Evolutionary conservation across 2,888 invertebrate species (phyloP), one percentile per base, ranked within the genome.

Genomic region (Tiphia femorata): DNA sequence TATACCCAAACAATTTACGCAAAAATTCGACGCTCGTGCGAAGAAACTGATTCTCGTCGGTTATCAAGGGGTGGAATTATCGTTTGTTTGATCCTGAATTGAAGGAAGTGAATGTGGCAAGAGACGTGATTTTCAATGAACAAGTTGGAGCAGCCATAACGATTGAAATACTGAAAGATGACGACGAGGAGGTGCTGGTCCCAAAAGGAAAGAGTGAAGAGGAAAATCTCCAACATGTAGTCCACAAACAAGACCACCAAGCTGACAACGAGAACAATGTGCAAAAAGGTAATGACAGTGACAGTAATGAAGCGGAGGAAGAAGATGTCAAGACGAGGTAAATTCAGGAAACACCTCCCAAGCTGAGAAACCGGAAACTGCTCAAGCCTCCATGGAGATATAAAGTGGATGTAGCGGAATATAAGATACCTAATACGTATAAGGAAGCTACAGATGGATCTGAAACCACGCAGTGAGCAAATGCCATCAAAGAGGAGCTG

Each of bases 401-500:
- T 16, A 29, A 51, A 8, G 51, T 21, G 3, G 43, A 58, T 23
- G 19, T 51, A 4, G 55, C 49, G 5, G 55, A 49, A 17, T 49
- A 49, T 19, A 19, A 27, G 1, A 12, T 20, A 25, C 55, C 49
- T 3, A 25, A 19, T 1, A 44, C 37, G 12, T 49, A 47, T 21
- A 30, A 49, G 6, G 49, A 55, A 14, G 55, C 55, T 10, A 43
- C 10, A 20, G 43, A 33, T 14, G 29, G 55, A 5, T 14, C 12
- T 1, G 49, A 55, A 25, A 46, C 63, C 40, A 29, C 49, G 46
- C 48, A 58, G 51, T 63, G 63, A 60, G 48, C 55, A 30, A 6
- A 16, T 4, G 61, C 64, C 3, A 42, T 64, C 3, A 6, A 63
- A n/a, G 46, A 67, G 16, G 67, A 71, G 43, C 33, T 67, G 7